Evolutionary conservation across 37 sponge, comb jelly and placozoan genomes (phyloP), one percentile per base, ranked within the genome.

Genomic region (Beroe ovata): DNA sequence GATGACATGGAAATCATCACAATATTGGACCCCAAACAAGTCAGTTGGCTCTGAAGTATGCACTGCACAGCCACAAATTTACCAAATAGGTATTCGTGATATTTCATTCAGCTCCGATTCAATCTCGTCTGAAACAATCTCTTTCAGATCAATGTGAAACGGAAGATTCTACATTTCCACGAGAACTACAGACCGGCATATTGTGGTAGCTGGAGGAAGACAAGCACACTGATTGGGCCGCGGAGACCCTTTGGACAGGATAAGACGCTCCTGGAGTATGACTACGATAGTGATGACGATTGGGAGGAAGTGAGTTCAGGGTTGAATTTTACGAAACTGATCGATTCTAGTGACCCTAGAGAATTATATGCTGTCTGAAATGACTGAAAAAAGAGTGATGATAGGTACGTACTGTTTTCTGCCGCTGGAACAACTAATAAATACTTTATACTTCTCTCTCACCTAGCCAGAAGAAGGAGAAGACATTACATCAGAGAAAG

Each of bases 221-320:
- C 25, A 40, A 91, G 94, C 38, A 64, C 26, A 0, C 0, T 66
- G 0, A 84, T 99, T 40, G 64, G 81, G 14, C 92, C 94, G 4
- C 90, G 96, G 33, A 90, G 90, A 19, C 99, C 99, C 0, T 92
- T 96, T 71, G 93, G 60, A 22, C 92, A 71, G 60, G 99, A 97
- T 58, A 64, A 92, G 60, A 40, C 60, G 3, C 28, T 88, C 1
- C 19, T 91, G 30, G 58, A 92, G n/a, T 90, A 92, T 37, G 90
- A 92, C 28, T 90, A 92, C 22, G 96, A 96, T 84, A 99, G 99
- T 92, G 99, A 95, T 71, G 95, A 93, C 16, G 99, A 99, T 66
- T 99, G 99, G 99, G 99, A 96, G 60, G 96, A 96, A 62, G 99
- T 96, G 64, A 95, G 95, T 22, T 93, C n/a, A n/a, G n/a, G n/a